These are phyloP conservation scores for Disparrhopalites patrizii DNA, from an alignment of 2,888 invertebrate species.

Conservation along the genomic window DNA sequence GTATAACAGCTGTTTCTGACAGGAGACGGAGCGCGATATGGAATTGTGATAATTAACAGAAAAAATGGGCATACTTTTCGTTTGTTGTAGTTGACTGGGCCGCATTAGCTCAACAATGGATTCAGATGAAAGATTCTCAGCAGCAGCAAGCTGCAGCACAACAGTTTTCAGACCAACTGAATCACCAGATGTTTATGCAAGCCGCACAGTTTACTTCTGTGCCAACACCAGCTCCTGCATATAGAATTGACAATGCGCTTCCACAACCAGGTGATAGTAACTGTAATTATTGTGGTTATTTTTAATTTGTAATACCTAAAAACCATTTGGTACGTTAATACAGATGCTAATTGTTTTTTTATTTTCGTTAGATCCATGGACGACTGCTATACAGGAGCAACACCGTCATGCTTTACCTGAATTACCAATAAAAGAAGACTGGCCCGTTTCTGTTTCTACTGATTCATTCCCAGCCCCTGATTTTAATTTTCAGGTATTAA, in stretches of 20 bases:
- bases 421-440: conserved; percentile 9
- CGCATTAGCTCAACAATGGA: conserved; percentile 94
- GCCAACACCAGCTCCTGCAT: background rate
- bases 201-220: background rate
- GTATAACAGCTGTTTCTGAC: no score
- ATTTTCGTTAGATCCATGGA: conserved; percentile 11
- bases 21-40: no score
- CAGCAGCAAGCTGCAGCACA: conserved; percentile 10
- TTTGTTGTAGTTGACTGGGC: conserved; percentile 82
- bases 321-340: background rate
- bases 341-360: background rate
- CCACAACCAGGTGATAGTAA: background rate
- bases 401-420: conserved; percentile 2
- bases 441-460: background rate
- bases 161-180: conserved; percentile 7
- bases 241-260: conserved; percentile 6
- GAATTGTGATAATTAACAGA: no score
- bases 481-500: conserved; percentile 10
- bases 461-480: conserved; percentile 14
- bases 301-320: background rate
- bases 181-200: background rate
- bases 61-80: background rate
- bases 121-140: conserved; percentile 80
- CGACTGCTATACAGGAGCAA: conserved; percentile 13
- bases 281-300: background rate